Base-by-base conservation (phyloP, 1,140 invertebrate species). In the Ceratina calcarata region DNA sequence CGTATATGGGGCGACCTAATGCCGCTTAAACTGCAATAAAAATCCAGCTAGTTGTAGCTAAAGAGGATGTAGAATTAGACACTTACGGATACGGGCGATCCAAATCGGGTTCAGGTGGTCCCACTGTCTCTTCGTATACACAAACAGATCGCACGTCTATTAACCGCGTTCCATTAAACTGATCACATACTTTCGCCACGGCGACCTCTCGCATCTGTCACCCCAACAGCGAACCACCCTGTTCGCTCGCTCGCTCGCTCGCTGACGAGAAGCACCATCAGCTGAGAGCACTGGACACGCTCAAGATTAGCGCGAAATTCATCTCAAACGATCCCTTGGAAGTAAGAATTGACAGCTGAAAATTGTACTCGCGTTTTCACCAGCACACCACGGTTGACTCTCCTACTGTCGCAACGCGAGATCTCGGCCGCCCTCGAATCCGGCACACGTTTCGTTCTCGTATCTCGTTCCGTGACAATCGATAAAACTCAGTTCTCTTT, bases 131-230 rank as follows among this genome's bases (percentile, higher is more conserved):
- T 16, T 7, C 18, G 1, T 7, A 49, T n/a, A 32, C 49, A 49
- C n/a, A 62, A 57, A 60, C 65, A 24, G 68, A 78, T 72, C 77
- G 16, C 68, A 49, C 68, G 24, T 60, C 20, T 27, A 72, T 65
- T 20, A 70, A 64, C 60, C 58, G n/a, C 57, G 37, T 71, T 62
- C 51, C 16, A 27, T 65, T n/a, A 68, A 16, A 37, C 57, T 24
- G 58, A 61, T 78, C 68, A 67, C 81, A 69, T 72, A 83, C 62
- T 81, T 83, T 81, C 75, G n/a, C 64, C 62, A 24, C 72, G 60
- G 22, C 68, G 61, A 58, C 65, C 37, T 62, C 74, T 68, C 66
- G 60, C 62, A 80, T 62, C 58, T 12, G 62, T 70, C 77, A 65
- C 20, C 67, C 51, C 22, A 51, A 55, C 57, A n/a, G 24, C 55